phyloP scores from a whole-genome alignment of 1,140 invertebrate genomes.

The Eurosta solidaginis region DNA sequence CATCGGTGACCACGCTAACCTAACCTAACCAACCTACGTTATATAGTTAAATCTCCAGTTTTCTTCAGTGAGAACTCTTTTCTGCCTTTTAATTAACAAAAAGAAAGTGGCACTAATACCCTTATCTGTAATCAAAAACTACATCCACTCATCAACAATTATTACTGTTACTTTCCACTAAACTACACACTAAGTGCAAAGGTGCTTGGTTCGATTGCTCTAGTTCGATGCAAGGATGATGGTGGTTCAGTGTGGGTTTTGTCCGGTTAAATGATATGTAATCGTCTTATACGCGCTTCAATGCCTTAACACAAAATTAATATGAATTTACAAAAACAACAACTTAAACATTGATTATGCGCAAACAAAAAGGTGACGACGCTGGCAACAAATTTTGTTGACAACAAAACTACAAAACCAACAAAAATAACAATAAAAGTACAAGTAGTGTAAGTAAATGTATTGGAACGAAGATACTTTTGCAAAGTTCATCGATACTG shows the following conservation, averaged over 20 bases:
- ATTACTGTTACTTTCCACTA: neutral
- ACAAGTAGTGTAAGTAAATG: neutral
- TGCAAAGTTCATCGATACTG: slow-evolving; percentile 15
- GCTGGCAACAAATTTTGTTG: slow-evolving; percentile 1
- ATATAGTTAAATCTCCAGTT: too few relatives aligned
- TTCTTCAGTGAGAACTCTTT: too few relatives aligned
- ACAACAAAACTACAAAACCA: slow-evolving; percentile 4
- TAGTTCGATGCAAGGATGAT: neutral
- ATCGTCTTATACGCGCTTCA: slow-evolving; percentile 60
- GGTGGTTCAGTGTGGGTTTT: neutral
- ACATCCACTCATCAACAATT: slow-evolving; percentile 10
- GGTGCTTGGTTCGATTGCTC: neutral
- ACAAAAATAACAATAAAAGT: neutral
- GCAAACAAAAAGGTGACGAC: slow-evolving; percentile 10
- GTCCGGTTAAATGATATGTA: slow-evolving; percentile 58
- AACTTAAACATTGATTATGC: slow-evolving; percentile 12
- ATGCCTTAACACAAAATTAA: slow-evolving; percentile 59
- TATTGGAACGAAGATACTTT: slow-evolving; percentile 10
- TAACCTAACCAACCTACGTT: too few relatives aligned
- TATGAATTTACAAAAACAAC: slow-evolving; percentile 40
- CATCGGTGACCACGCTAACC: too few relatives aligned
- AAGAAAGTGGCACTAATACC: too few relatives aligned
- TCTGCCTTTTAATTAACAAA: too few relatives aligned
- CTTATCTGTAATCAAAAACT: neutral
- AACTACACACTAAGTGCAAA: neutral